phyloP scores from a whole-genome alignment of 2,113 vertebrate species.

The Vidua chalybeata region DNA sequence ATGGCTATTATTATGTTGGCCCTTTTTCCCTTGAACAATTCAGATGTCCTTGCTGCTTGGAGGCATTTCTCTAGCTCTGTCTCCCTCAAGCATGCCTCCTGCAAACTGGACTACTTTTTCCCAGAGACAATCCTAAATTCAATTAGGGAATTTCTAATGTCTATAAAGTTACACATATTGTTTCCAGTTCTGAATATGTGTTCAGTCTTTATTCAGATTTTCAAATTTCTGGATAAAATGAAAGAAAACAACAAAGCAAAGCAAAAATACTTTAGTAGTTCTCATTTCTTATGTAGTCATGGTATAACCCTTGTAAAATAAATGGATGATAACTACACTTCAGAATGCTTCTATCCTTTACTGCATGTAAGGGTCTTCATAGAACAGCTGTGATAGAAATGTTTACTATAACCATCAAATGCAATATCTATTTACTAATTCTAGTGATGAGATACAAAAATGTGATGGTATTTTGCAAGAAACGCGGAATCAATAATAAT shows the following conservation, averaged over 20 bases:
- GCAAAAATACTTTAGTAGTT: not conserved
- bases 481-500: not conserved
- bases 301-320: not conserved
- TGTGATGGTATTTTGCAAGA: not conserved
- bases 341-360: not conserved
- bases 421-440: not conserved
- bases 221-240: not conserved
- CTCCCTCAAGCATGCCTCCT: not conserved
- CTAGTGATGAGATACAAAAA: not conserved
- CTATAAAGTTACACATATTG: not conserved
- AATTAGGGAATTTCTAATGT: not conserved
- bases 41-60: not conserved
- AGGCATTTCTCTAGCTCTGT: slow-evolving; percentile 3
- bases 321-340: not conserved
- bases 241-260: not conserved
- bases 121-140: not conserved
- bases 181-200: not conserved
- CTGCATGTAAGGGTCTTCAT: not conserved
- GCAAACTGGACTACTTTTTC: not conserved
- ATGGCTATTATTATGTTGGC: not conserved
- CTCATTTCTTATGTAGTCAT: not conserved
- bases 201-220: not conserved
- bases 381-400: not conserved
- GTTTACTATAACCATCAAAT: not conserved
- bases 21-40: not conserved